A percentile compares a stretch with the other conserved stretches of the same genome.
Evolutionary conservation across 2,888 invertebrate genomes (phyloP).

Genomic region (Marasmarcha lunaedactyla): DNA sequence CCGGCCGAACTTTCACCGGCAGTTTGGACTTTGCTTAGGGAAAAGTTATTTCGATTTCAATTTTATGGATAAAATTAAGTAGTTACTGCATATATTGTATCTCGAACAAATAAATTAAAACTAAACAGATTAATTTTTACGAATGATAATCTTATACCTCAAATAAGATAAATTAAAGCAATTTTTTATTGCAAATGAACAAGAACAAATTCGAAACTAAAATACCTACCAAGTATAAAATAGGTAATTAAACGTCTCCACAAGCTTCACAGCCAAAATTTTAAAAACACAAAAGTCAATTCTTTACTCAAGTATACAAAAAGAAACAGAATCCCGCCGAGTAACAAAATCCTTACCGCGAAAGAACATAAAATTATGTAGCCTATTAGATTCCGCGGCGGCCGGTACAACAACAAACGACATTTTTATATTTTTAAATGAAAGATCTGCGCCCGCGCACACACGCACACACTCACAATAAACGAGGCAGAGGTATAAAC

Average conservation of each 20-base stretch:
- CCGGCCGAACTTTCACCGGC: too few relatives aligned
- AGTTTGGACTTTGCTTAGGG: too few relatives aligned
- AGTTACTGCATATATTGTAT: too few relatives aligned
- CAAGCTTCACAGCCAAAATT: not conserved
- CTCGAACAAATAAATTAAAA: too few relatives aligned
- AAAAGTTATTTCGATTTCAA: too few relatives aligned
- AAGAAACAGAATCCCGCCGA: constrained; percentile 32
- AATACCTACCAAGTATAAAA: not conserved
- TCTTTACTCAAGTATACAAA: not conserved
- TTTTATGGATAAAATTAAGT: too few relatives aligned
- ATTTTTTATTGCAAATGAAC: too few relatives aligned
- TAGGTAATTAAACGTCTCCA: not conserved
- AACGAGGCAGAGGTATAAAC: constrained; percentile 32
- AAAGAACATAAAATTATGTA: constrained; percentile 52
- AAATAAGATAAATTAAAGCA: too few relatives aligned
- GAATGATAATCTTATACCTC: too few relatives aligned
- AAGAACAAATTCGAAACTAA: too few relatives aligned
- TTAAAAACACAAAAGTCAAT: constrained; percentile 17
- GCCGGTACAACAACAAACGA: constrained; percentile 35
- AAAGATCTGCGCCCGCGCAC: constrained; percentile 31
- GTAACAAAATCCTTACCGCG: constrained; percentile 56
- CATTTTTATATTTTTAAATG: constrained; percentile 23
- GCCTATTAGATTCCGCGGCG: constrained; percentile 45
- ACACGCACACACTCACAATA: constrained; percentile 20
- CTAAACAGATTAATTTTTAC: too few relatives aligned